phyloP scores from a whole-genome alignment of 2,797 vertebrate species.

The Sphenodon punctatus region DNA sequence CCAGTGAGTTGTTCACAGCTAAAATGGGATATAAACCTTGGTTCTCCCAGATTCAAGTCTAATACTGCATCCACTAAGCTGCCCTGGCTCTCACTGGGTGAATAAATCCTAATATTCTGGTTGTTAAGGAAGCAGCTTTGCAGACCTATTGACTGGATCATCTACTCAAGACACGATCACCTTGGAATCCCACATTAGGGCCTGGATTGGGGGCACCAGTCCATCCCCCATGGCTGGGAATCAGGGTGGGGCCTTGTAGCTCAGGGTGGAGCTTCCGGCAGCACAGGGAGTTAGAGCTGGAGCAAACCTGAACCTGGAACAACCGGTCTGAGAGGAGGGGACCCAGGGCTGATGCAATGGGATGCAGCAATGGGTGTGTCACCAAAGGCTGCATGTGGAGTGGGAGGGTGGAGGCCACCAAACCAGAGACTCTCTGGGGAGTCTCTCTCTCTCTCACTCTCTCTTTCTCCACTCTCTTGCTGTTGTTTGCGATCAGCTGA shows the following conservation, averaged over 20 bases:
- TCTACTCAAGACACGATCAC: not conserved
- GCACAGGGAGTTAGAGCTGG: not conserved
- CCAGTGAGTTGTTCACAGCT: too few relatives aligned
- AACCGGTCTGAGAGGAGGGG: constrained; percentile 2
- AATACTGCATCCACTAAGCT: too few relatives aligned
- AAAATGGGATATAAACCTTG: too few relatives aligned
- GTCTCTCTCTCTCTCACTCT: not conserved
- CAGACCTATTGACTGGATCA: too few relatives aligned
- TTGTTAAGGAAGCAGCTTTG: too few relatives aligned
- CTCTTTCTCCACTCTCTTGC: constrained; percentile 6
- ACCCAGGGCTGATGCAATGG: constrained; percentile 3
- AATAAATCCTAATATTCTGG: too few relatives aligned
- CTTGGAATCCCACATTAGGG: not conserved
- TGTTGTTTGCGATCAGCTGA: not conserved
- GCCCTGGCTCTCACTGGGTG: too few relatives aligned
- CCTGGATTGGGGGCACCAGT: not conserved
- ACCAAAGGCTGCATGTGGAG: constrained; percentile 15
- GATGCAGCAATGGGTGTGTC: constrained; percentile 1
- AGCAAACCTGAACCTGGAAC: not conserved
- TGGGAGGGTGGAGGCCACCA: not conserved
- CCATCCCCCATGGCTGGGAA: not conserved
- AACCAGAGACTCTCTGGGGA: not conserved
- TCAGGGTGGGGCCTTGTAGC: not conserved
- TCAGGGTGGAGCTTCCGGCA: not conserved
- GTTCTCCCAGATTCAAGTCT: too few relatives aligned